Conservation (phyloP, 2,113 vertebrate species). For the Nibea albiflora region DNA sequence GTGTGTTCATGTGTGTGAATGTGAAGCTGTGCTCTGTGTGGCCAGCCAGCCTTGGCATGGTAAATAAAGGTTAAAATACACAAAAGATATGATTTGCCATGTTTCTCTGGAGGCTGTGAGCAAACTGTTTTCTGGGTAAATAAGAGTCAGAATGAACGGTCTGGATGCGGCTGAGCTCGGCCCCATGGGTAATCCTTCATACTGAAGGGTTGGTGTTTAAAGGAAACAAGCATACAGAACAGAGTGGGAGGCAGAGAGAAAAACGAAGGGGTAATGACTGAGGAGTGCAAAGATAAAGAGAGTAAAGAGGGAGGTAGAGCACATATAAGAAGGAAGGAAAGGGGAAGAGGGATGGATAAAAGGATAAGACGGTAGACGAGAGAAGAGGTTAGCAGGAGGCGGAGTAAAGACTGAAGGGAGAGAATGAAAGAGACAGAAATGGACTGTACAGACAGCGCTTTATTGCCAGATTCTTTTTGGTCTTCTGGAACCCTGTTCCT, state of each 20-base stretch:
- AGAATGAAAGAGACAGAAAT: background rate
- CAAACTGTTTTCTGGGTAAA: conserved; percentile 31
- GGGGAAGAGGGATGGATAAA: background rate
- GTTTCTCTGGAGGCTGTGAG: conserved; percentile 5
- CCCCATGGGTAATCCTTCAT: conserved; percentile 23
- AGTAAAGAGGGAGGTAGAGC: background rate
- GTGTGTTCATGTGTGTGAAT: background rate
- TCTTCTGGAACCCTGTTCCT: background rate
- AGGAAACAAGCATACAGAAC: conserved; percentile 9
- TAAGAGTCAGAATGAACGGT: conserved; percentile 39
- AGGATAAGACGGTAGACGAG: background rate
- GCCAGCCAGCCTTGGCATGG: background rate
- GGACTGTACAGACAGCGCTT: background rate
- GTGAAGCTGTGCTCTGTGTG: background rate
- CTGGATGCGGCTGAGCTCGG: conserved; percentile 4
- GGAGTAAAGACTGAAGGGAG: background rate
- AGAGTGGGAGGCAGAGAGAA: background rate
- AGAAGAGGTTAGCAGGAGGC: background rate
- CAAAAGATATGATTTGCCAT: conserved; percentile 3
- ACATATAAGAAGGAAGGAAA: background rate
- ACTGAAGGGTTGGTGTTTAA: background rate
- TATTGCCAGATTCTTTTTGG: background rate
- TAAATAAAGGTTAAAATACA: conserved; percentile 23
- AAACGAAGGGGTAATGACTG: background rate
- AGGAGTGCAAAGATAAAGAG: background rate